These are phyloP conservation scores for Archips crataeganus DNA, from an alignment of 2,888 invertebrate species.

Conservation along the genomic window DNA sequence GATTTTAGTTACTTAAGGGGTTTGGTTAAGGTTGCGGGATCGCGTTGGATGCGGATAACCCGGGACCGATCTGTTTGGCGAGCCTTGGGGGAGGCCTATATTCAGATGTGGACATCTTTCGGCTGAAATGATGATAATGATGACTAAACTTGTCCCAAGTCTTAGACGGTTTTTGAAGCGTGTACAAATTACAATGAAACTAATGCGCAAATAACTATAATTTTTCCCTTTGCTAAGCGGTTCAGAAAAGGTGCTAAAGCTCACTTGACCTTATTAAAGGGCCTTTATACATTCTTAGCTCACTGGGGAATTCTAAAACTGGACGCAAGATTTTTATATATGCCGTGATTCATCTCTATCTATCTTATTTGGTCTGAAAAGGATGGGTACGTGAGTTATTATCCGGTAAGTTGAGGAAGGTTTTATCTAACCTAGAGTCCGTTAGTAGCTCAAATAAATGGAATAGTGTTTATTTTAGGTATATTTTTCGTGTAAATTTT, in stretches of 20 bases:
- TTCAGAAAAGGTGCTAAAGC: conserved; percentile 11
- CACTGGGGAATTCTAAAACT: conserved; percentile 20
- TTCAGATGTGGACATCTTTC: no score
- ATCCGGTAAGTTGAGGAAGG: neutral
- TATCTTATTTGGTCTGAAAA: conserved; percentile 10
- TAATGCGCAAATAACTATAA: neutral
- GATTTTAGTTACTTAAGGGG: no score
- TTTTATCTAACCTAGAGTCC: neutral
- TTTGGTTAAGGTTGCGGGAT: no score
- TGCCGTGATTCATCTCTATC: conserved; percentile 24
- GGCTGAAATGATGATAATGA: no score
- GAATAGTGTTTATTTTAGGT: no score
- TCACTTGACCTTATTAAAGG: conserved; percentile 34
- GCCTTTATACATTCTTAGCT: conserved; percentile 21
- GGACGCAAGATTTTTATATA: conserved; percentile 11
- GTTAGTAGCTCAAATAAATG: no score
- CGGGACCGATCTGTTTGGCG: no score
- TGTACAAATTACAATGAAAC: neutral
- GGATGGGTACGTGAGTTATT: neutral
- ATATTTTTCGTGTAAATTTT: no score
- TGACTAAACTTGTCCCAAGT: no score
- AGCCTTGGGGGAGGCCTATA: no score
- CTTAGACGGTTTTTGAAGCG: neutral
- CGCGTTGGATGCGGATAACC: no score
- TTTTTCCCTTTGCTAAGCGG: conserved; percentile 16